A percentile compares a stretch with the other conserved stretches of the same genome.
phyloP scores from a whole-genome alignment of 2,797 vertebrate species.

The Heterohyrax brucei region DNA sequence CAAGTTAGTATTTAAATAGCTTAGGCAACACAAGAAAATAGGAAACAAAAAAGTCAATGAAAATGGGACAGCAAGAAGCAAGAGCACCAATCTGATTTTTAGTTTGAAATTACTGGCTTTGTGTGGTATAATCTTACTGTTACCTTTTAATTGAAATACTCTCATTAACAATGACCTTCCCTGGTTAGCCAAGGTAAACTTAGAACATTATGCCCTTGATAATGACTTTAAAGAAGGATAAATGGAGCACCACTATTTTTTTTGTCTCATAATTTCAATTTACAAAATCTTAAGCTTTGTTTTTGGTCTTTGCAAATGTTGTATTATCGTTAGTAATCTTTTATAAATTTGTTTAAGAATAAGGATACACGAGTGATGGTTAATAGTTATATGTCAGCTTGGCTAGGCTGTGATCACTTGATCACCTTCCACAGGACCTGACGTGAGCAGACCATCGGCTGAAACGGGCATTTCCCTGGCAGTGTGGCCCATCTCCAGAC shows the following conservation, averaged over 20 bases:
- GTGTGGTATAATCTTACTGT: slow-evolving; percentile 7
- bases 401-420: too few species aligned
- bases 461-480: too few species aligned
- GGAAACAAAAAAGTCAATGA: slow-evolving; percentile 8
- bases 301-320: slow-evolving; percentile 35
- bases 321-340: not conserved
- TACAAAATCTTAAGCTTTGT: slow-evolving; percentile 32
- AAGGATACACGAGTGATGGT: not conserved
- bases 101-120: slow-evolving; percentile 16
- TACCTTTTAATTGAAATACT: slow-evolving; percentile 44
- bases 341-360: not conserved
- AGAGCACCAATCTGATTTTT: slow-evolving; percentile 7
- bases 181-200: slow-evolving; percentile 7
- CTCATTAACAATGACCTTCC: slow-evolving; percentile 49
- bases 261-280: slow-evolving; percentile 36
- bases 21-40: slow-evolving; percentile 39
- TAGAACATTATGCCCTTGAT: slow-evolving; percentile 47
- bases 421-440: too few species aligned
- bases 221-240: not conserved
- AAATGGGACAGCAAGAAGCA: not conserved
- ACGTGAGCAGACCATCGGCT: too few species aligned
- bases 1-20: slow-evolving; percentile 11
- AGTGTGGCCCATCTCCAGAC: too few species aligned
- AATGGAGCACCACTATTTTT: not conserved
- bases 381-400: too few species aligned